Evolutionary conservation across 1,140 invertebrate species (phyloP).

Genomic region (Macrobrachium rosenbergii): DNA sequence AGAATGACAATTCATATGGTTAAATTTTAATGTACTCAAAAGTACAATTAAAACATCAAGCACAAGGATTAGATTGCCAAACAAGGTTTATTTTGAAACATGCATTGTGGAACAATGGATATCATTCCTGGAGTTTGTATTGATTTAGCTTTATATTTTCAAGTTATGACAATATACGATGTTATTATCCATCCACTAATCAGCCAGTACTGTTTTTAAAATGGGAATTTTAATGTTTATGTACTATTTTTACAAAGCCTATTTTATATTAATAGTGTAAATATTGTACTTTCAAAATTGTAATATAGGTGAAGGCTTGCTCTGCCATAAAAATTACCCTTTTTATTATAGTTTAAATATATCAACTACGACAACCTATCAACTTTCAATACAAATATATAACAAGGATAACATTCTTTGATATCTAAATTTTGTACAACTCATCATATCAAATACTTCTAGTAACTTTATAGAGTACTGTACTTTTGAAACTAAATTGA

Average conservation of each 20-base stretch:
- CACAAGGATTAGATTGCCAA: no score
- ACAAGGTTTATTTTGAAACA: no score
- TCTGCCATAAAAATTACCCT: constrained; percentile 13
- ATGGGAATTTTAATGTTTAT: not conserved
- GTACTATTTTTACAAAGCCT: not conserved
- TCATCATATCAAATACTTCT: not conserved
- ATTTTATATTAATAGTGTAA: constrained; percentile 15
- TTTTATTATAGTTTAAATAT: constrained; percentile 18
- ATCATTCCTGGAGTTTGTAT: no score
- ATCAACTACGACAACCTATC: constrained; percentile 9
- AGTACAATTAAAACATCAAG: no score
- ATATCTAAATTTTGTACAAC: constrained; percentile 5
- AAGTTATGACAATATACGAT: no score
- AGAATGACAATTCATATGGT: not conserved
- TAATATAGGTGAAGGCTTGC: constrained; percentile 44
- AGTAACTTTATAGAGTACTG: not conserved
- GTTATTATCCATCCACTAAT: no score
- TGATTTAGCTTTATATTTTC: no score
- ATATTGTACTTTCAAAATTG: constrained; percentile 28
- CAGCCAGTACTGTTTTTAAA: not conserved
- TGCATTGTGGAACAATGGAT: no score
- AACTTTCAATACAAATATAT: constrained; percentile 13
- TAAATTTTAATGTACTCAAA: no score
- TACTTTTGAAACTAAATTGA: no score
- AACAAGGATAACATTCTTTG: not conserved